Conservation (phyloP, 1,140 invertebrate genomes). For the Philopotamus ludificatus region DNA sequence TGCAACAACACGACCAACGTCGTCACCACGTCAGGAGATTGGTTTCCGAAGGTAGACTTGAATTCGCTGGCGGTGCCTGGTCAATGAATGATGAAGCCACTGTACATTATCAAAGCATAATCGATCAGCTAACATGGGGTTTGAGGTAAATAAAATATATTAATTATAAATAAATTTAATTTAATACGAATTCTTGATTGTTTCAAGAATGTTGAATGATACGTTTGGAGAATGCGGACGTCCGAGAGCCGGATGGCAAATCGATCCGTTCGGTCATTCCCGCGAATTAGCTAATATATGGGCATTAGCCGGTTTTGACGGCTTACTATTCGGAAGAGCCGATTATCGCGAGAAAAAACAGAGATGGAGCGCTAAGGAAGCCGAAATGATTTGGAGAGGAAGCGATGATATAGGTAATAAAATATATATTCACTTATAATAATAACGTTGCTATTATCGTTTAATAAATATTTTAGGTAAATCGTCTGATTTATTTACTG, state of each 20-base stretch:
- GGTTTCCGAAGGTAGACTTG: slow-evolving; percentile 64
- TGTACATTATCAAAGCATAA: slow-evolving; percentile 78
- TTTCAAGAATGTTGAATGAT: slow-evolving; percentile 57
- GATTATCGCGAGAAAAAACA: slow-evolving; percentile 73
- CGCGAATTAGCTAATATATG: slow-evolving; percentile 69
- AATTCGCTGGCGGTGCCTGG: slow-evolving; percentile 73
- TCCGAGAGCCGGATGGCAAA: slow-evolving; percentile 73
- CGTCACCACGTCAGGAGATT: slow-evolving; percentile 49
- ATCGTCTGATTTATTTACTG: slow-evolving; percentile 48
- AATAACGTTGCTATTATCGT: background rate
- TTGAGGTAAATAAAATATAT: slow-evolving; percentile 50
- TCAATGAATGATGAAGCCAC: slow-evolving; percentile 76
- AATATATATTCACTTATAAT: slow-evolving; percentile 7
- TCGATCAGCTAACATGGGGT: slow-evolving; percentile 77
- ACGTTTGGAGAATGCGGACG: slow-evolving; percentile 66
- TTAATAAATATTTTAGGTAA: slow-evolving; percentile 44
- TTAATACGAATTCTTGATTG: slow-evolving; percentile 1
- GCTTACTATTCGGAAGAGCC: slow-evolving; percentile 70
- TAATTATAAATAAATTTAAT: slow-evolving; percentile 18
- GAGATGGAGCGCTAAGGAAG: slow-evolving; percentile 61
- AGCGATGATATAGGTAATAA: slow-evolving; percentile 58
- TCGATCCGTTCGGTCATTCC: slow-evolving; percentile 75
- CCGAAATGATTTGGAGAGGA: slow-evolving; percentile 78
- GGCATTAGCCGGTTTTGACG: slow-evolving; percentile 71
- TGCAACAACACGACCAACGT: slow-evolving; percentile 56